phyloP scores from a whole-genome alignment of 2,888 invertebrate genomes.

The Rhodophaea formosa region DNA sequence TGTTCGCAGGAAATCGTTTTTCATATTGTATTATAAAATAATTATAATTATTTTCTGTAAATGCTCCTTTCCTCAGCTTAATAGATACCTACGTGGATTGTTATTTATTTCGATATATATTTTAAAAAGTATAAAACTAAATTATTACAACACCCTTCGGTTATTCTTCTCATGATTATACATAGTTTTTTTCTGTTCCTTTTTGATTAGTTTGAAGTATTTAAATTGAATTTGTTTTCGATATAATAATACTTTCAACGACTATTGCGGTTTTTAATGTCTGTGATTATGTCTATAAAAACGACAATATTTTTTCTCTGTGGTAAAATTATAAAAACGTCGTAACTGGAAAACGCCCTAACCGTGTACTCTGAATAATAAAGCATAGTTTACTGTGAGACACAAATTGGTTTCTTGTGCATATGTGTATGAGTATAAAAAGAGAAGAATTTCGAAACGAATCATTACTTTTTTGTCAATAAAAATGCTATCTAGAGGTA shows the following conservation, averaged over 20 bases:
- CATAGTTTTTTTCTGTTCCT: background rate
- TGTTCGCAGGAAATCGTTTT: background rate
- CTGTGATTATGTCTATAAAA: constrained; percentile 4
- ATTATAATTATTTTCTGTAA: background rate
- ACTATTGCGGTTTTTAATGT: background rate
- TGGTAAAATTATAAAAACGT: background rate
- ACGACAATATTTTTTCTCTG: background rate
- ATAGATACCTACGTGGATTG: background rate
- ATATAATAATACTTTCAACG: background rate
- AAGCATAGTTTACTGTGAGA: background rate
- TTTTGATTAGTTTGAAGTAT: background rate
- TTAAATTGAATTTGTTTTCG: background rate
- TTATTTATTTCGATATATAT: background rate
- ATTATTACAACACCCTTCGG: too few relatives aligned
- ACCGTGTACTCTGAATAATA: background rate
- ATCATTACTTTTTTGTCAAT: too few relatives aligned
- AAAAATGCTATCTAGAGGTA: too few relatives aligned
- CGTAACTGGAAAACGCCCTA: constrained; percentile 6
- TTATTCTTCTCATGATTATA: too few relatives aligned
- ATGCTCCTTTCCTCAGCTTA: background rate
- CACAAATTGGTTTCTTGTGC: constrained; percentile 6
- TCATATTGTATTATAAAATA: background rate
- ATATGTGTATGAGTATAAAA: background rate
- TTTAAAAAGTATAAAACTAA: background rate
- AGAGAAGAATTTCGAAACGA: background rate